These are phyloP conservation scores for Cerastoderma edule DNA, from an alignment of 2,888 invertebrate species.

Conservation along the genomic window DNA sequence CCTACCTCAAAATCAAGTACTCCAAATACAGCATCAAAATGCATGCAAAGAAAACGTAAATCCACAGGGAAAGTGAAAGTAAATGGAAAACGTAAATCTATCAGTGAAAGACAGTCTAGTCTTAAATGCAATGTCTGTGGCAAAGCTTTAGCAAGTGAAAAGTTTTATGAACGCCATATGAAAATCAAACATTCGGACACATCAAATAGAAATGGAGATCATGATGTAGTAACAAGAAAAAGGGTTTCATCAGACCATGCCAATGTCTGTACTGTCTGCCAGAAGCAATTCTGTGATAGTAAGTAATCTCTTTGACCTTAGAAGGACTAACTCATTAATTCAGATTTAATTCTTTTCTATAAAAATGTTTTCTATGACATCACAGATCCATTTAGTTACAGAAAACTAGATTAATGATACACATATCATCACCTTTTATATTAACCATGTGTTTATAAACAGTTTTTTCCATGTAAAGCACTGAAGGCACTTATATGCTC, in stretches of 20 bases:
- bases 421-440: not conserved
- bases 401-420: not conserved
- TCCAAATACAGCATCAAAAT: not conserved
- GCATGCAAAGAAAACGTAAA: not conserved
- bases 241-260: not conserved
- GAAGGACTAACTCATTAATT: not conserved
- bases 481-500: too few species aligned
- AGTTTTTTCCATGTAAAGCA: not conserved
- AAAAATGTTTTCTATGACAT: not conserved
- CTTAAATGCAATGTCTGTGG: constrained; percentile 25
- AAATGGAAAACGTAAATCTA: not conserved
- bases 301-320: constrained; percentile 18
- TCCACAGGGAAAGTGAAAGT: not conserved
- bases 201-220: not conserved
- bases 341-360: not conserved
- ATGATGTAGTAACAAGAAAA: constrained; percentile 15
- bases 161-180: constrained; percentile 16
- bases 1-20: not conserved
- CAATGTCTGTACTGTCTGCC: constrained; percentile 29
- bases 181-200: constrained; percentile 14
- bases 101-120: not conserved
- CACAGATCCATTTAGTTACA: not conserved
- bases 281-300: constrained; percentile 40
- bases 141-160: constrained; percentile 25
- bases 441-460: not conserved